Conservation (phyloP, 2,888 invertebrate species). For the Cephus nigrinus region DNA sequence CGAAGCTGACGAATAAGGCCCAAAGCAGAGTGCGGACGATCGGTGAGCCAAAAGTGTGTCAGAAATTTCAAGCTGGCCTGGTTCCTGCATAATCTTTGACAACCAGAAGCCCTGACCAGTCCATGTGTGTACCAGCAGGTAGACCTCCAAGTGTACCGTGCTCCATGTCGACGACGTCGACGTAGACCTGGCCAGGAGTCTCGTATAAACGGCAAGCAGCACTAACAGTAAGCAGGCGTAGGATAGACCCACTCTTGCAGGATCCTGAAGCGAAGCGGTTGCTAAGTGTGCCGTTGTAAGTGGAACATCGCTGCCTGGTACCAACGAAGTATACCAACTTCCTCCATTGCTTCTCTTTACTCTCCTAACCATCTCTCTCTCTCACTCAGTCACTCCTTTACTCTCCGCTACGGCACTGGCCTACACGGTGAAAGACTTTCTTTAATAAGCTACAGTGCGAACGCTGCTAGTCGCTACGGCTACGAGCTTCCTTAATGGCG, state of each 20-base stretch:
- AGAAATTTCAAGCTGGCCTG: slow-evolving; percentile 56
- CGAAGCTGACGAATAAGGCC: not conserved
- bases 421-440: slow-evolving; percentile 64
- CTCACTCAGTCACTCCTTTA: slow-evolving; percentile 34
- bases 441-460: slow-evolving; percentile 43
- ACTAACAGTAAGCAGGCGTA: slow-evolving; percentile 31
- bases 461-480: slow-evolving; percentile 3
- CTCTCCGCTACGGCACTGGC: slow-evolving; percentile 17
- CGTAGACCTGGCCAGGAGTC: not conserved
- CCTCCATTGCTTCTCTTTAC: slow-evolving; percentile 50
- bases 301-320: slow-evolving; percentile 65
- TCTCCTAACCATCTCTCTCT: slow-evolving; percentile 14
- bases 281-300: slow-evolving; percentile 64
- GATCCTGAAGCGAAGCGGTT: slow-evolving; percentile 56
- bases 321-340: slow-evolving; percentile 62
- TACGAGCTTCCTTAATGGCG: not conserved
- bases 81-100: slow-evolving; percentile 43
- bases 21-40: not conserved
- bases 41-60: slow-evolving; percentile 43
- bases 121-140: not conserved
- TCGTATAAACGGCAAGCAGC: slow-evolving; percentile 11
- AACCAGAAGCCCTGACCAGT: not conserved
- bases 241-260: slow-evolving; percentile 52
- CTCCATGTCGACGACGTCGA: not conserved
- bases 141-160: not conserved